phyloP scores from a whole-genome alignment of 2,113 vertebrate species.

The Cephalopholis sonnerati region DNA sequence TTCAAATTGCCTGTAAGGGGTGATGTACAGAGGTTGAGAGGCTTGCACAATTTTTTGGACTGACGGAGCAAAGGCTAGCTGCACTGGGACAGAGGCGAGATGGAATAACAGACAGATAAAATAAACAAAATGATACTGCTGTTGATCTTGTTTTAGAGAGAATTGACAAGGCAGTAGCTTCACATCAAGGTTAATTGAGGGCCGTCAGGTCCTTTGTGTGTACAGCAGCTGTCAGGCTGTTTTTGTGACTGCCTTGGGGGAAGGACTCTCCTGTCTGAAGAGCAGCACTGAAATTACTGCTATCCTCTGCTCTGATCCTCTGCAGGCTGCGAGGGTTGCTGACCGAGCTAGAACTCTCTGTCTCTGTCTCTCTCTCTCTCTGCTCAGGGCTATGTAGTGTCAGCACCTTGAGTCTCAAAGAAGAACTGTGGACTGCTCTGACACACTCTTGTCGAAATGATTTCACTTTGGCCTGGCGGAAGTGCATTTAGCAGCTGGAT shows the following conservation, averaged over 20 bases:
- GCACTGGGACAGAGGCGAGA: not conserved
- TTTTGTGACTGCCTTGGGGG: slow-evolving; percentile 51
- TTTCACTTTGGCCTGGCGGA: slow-evolving; percentile 47
- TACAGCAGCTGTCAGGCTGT: slow-evolving; percentile 63
- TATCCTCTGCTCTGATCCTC: slow-evolving; percentile 69
- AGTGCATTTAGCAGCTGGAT: slow-evolving; percentile 63
- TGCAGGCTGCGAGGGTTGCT: slow-evolving; percentile 68
- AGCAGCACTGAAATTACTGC: slow-evolving; percentile 72
- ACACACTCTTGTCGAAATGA: slow-evolving; percentile 58
- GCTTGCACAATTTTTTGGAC: not conserved
- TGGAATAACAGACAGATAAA: slow-evolving; percentile 16
- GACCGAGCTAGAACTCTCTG: slow-evolving; percentile 71
- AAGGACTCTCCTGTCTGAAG: slow-evolving; percentile 61
- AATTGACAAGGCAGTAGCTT: slow-evolving; percentile 40
- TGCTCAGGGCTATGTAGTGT: slow-evolving; percentile 48
- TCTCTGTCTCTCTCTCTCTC: slow-evolving; percentile 15
- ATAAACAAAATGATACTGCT: slow-evolving; percentile 25
- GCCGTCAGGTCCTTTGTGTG: slow-evolving; percentile 45
- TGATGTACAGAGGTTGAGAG: not conserved
- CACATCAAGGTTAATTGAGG: slow-evolving; percentile 71
- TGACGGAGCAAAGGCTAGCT: slow-evolving; percentile 14
- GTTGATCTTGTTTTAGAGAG: slow-evolving; percentile 25
- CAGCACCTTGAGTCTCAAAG: slow-evolving; percentile 65
- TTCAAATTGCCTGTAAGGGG: not conserved
- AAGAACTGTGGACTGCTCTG: slow-evolving; percentile 50